Percentiles rank a stretch among this genome's conserved stretches.
Evolutionary conservation across 1,140 invertebrate genomes (phyloP).

Genomic region (Apis laboriosa): DNA sequence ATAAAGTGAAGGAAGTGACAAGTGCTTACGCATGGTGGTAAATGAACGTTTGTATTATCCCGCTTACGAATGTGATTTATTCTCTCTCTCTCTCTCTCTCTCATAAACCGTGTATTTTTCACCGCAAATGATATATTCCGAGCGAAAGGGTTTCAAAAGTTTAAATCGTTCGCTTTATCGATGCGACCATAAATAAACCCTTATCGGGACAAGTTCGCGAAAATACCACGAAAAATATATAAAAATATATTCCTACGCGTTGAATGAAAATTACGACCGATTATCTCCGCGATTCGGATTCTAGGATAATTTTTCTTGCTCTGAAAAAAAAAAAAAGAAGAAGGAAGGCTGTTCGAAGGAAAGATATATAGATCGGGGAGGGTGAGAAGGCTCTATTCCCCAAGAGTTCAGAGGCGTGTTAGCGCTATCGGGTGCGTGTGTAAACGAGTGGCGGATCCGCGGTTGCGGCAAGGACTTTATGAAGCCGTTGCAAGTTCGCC

Average conservation of each 20-base stretch:
- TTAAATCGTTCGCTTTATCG: neutral
- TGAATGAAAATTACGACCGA: no score
- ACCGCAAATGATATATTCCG: neutral
- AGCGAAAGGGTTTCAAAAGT: neutral
- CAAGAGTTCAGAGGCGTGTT: slow-evolving; percentile 23
- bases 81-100: neutral
- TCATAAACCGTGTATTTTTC: neutral
- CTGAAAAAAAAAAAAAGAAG: no score
- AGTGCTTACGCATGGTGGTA: slow-evolving; percentile 7
- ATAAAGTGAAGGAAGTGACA: neutral
- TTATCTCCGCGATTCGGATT: no score
- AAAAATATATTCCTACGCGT: no score
- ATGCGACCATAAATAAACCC: no score
- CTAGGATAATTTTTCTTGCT: no score
- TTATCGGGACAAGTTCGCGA: no score
- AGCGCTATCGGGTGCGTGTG: slow-evolving; percentile 48
- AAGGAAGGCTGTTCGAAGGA: neutral
- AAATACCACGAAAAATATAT: no score
- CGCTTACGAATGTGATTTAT: neutral
- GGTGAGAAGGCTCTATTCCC: neutral
- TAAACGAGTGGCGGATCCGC: slow-evolving; percentile 37
- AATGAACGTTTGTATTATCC: neutral
- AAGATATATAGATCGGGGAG: neutral
- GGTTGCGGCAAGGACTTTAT: slow-evolving; percentile 64
- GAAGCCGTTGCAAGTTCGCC: slow-evolving; percentile 77